Conservation (phyloP, 2,888 invertebrate genomes). For the Archaeoteleia sp. region DNA sequence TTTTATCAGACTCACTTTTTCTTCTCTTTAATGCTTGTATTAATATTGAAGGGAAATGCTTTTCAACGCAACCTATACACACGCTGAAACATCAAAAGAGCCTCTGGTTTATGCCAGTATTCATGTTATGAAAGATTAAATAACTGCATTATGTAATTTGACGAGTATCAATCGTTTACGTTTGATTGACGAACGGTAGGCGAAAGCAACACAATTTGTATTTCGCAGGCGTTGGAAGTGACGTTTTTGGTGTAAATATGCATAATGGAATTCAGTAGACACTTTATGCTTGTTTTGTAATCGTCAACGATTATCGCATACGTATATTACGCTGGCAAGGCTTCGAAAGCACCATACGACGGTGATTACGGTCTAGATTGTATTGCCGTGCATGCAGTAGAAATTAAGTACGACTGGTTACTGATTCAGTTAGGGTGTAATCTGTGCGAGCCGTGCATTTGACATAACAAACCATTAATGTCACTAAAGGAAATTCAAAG, state of each 20-base stretch:
- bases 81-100: too few species aligned
- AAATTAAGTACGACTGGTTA: slow-evolving; percentile 51
- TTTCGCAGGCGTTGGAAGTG: slow-evolving; percentile 15
- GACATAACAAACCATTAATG: slow-evolving; percentile 45
- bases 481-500: slow-evolving; percentile 40
- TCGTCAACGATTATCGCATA: slow-evolving; percentile 50
- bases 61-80: too few species aligned
- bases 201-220: neutral
- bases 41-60: too few species aligned
- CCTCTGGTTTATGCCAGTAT: too few species aligned
- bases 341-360: slow-evolving; percentile 48
- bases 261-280: slow-evolving; percentile 44
- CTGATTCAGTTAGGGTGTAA: slow-evolving; percentile 49
- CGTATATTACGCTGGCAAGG: slow-evolving; percentile 38
- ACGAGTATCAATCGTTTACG: too few species aligned
- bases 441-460: slow-evolving; percentile 40
- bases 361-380: slow-evolving; percentile 49
- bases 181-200: too few species aligned
- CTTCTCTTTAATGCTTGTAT: too few species aligned
- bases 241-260: slow-evolving; percentile 36
- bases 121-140: too few species aligned
- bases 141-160: too few species aligned
- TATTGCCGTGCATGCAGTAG: slow-evolving; percentile 46
- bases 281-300: slow-evolving; percentile 43
- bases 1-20: too few species aligned